Base-by-base conservation (phyloP, 2,113 vertebrate species). In the Eulemur rufifrons region DNA sequence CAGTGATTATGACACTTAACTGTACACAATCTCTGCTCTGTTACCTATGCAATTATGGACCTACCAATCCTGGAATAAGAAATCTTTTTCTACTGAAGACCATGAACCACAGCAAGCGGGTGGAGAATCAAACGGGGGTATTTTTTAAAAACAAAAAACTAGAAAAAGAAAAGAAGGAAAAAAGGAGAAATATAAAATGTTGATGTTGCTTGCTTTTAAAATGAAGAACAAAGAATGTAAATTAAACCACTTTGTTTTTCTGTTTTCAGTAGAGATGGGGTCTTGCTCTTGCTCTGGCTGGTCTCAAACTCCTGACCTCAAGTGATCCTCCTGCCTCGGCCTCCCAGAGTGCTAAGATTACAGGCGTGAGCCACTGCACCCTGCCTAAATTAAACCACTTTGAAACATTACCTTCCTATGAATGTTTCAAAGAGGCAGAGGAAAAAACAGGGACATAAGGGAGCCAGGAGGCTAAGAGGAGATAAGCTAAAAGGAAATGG, bases 131-230 rank as follows among this genome's bases (percentile, higher is more conserved):
- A 77, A 69, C 52, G 34, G 64, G 12, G 15, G 9, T 64, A 45
- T 89, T 86, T 69, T 42, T 25, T 32, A 76, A 39, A 34, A 63
- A 17, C 20, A 56, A 61, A 66, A 18, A 3, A n/a, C 17, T 54
- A 54, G 52, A 54, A 54, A 54, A 54, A 54, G 52, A 54, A 54
- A 54, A 18, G 52, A 54, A 18, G 17, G 17, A 47, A 61, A 66
- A 18, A 3, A n/a, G 61, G 54, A 78, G 39, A 95, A 92, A 83
- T 25, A 69, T 42, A 64, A 83, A 95, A 82, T n/a, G n/a, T 94
- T 78, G 15, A 73, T 54, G 52, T 37, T 63, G 25, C 37, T 94
- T 94, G 47, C 47, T 91, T 85, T 94, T 80, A 84, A 91, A 84
- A 92, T 80, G 50, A 94, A 80, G 64, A 92, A 71, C 29, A 47